Evolutionary conservation across 2,113 vertebrate genomes (phyloP), one percentile per base, ranked within the genome.

Genomic region (Brachyhypopomus occidentalis): DNA sequence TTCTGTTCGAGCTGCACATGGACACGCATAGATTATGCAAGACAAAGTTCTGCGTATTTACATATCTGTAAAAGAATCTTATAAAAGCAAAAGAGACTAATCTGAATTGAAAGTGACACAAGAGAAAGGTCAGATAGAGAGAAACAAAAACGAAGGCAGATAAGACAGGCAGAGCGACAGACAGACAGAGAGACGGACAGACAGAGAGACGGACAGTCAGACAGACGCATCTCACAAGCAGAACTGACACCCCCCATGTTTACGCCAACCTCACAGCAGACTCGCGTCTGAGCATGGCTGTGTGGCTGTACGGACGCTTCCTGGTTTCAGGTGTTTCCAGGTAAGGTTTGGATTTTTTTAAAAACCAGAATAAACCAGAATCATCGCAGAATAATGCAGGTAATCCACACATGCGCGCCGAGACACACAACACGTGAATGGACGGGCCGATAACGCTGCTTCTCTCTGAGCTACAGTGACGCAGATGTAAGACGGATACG

Each of bases 11-110:
- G 75, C 79, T 75, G 73, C 56, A 62, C 45, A 75, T 52, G 36
- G 74, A 79, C 58, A 84, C 23, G 74, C 30, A 86, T 69, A 77
- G 75, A 84, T 86, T 85, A 81, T 82, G 77, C 84, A 73, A 74
- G 76, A 82, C 67, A 63, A 71, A 78, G 41, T 9, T 36, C 19
- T 55, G 76, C 80, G 72, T 66, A 81, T 84, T 83, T 81, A 87
- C 78, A 81, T 80, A 66, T 66, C 41, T 76, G 19, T 45, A 84
- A 66, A 72, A 80, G 38, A 59, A 75, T 58, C 20, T 36, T 20
- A 63, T 52, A 74, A 77, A 74, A 60, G n/a, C 27, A n/a, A 79
- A 30, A 19, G 4, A 74, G 60, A 77, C 62, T 71, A 55, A 74
- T n/a, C 36, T 55, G 66, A 72, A 79, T 36, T 48, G 52, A 80